These are phyloP conservation scores for Julus scanicus DNA, from an alignment of 2,888 invertebrate genomes.

Conservation along the genomic window DNA sequence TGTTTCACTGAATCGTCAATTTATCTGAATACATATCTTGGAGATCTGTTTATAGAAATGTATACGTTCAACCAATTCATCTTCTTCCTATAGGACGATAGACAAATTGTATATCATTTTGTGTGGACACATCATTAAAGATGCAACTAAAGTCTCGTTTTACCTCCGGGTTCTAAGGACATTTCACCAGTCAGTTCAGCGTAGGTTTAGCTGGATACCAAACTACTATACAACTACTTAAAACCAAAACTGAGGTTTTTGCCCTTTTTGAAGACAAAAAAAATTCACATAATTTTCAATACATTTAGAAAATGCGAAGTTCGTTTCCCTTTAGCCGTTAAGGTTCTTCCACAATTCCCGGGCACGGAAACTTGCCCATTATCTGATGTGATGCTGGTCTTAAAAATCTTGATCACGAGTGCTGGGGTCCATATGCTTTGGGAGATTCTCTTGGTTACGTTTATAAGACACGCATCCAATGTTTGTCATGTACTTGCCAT, in stretches of 20 bases:
- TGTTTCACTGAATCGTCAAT: too few relatives aligned
- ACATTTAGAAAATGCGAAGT: background rate
- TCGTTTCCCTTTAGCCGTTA: background rate
- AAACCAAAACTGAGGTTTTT: background rate
- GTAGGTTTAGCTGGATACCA: too few relatives aligned
- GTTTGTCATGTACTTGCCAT: background rate
- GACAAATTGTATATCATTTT: too few relatives aligned
- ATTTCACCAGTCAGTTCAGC: too few relatives aligned
- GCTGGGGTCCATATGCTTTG: background rate
- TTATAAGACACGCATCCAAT: background rate
- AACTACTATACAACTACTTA: too few relatives aligned
- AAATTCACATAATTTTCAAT: background rate
- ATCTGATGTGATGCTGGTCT: conserved; percentile 9
- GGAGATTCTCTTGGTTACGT: background rate
- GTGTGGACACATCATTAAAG: too few relatives aligned
- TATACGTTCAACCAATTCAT: too few relatives aligned
- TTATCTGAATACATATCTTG: too few relatives aligned
- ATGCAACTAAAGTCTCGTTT: too few relatives aligned
- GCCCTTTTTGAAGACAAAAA: background rate
- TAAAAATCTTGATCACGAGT: background rate
- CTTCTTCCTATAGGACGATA: too few relatives aligned
- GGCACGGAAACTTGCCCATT: background rate
- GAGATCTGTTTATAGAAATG: too few relatives aligned
- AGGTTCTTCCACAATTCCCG: background rate
- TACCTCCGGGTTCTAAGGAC: too few relatives aligned